Evolutionary conservation across 2,888 invertebrate species (phyloP).

Genomic region (Acleris holmiana): DNA sequence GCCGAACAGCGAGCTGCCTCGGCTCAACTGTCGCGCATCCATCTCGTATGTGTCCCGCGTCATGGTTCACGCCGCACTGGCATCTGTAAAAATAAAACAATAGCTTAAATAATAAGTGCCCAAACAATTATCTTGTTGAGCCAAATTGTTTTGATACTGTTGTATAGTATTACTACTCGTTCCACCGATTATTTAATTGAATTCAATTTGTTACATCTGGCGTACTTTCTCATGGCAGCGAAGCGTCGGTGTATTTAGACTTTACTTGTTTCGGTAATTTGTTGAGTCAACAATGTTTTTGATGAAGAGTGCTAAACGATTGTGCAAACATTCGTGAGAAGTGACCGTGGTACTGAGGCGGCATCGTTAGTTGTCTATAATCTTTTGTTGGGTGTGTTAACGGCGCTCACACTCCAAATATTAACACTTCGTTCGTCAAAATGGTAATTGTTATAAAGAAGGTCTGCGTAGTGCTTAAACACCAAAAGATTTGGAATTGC

Average conservation of each 20-base stretch:
- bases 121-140: conserved; percentile 63
- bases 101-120: conserved; percentile 46
- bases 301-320: conserved; percentile 61
- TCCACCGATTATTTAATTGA: conserved; percentile 62
- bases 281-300: conserved; percentile 57
- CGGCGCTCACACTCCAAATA: conserved; percentile 25
- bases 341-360: conserved; percentile 50
- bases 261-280: conserved; percentile 40
- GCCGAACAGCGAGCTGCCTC: conserved; percentile 75
- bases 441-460: conserved; percentile 13
- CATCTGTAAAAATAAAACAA: conserved; percentile 72
- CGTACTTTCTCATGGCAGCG: conserved; percentile 41
- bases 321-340: conserved; percentile 67
- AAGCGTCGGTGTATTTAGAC: conserved; percentile 29
- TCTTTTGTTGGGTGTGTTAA: conserved; percentile 44
- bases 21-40: conserved; percentile 67
- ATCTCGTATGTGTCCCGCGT: conserved; percentile 78
- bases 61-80: conserved; percentile 71
- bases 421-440: conserved; percentile 29
- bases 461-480: conserved; percentile 3
- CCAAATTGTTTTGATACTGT: conserved; percentile 55
- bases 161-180: conserved; percentile 42
- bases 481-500: not conserved
- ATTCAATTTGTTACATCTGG: conserved; percentile 60
- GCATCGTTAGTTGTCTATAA: conserved; percentile 47